Conservation (phyloP, 2,113 vertebrate species). For the Ascaphus truei region DNA sequence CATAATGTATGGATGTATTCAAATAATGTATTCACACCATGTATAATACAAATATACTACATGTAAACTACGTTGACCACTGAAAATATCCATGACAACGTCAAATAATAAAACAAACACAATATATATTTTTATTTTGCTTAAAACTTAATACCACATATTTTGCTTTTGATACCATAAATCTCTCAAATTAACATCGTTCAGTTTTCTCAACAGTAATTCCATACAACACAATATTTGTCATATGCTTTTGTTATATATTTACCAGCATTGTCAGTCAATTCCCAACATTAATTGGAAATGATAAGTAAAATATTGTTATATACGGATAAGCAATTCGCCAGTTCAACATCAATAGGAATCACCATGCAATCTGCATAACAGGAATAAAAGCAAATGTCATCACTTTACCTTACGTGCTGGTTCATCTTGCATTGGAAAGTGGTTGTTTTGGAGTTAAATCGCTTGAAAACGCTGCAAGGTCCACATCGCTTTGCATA, state of each 20-base stretch:
- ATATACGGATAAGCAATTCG: not conserved
- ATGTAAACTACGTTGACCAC: not conserved
- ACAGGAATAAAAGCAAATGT: not conserved
- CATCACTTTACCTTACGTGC: constrained; percentile 9
- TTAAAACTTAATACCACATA: too few relatives aligned
- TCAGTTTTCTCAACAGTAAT: too few relatives aligned
- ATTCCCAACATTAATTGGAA: too few relatives aligned
- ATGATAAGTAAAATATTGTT: too few relatives aligned
- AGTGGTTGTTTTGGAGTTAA: not conserved
- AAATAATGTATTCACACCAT: not conserved
- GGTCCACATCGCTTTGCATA: not conserved
- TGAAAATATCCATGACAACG: too few relatives aligned
- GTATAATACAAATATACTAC: not conserved
- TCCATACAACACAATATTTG: too few relatives aligned
- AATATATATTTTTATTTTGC: too few relatives aligned
- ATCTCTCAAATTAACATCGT: too few relatives aligned
- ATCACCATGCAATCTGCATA: not conserved
- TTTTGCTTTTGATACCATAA: too few relatives aligned
- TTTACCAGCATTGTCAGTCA: too few relatives aligned
- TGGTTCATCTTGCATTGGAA: not conserved
- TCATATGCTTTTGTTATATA: too few relatives aligned
- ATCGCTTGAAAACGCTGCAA: not conserved
- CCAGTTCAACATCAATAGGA: not conserved
- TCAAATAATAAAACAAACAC: too few relatives aligned
- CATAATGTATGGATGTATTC: not conserved